Conservation (phyloP, 2,113 vertebrate species). For the Propithecus coquereli region DNA sequence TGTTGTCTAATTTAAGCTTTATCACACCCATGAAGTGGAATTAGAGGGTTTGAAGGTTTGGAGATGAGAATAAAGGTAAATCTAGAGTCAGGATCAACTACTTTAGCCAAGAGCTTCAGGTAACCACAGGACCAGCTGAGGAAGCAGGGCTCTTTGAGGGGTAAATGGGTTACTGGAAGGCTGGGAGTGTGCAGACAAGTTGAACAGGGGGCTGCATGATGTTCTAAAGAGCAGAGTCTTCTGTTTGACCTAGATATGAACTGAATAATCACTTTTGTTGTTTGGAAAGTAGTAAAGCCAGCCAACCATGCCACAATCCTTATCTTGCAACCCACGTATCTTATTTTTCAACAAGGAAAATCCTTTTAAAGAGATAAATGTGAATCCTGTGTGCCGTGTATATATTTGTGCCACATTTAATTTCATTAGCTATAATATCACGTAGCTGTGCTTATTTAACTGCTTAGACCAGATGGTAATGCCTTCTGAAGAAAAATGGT, state of each 20-base stretch:
- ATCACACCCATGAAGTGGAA: neutral
- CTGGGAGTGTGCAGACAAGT: too few species aligned
- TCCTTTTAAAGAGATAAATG: constrained; percentile 22
- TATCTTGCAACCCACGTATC: neutral
- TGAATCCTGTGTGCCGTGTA: neutral
- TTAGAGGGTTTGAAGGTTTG: neutral
- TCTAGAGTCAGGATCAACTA: neutral
- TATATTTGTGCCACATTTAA: constrained; percentile 51
- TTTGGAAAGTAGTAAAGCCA: neutral
- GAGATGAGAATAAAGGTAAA: neutral
- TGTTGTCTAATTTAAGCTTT: neutral
- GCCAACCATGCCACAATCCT: neutral
- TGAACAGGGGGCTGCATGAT: neutral
- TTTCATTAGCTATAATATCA: constrained; percentile 51
- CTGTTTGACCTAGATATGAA: neutral
- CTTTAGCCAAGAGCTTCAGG: neutral
- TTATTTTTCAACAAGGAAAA: constrained; percentile 29
- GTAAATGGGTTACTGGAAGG: too few species aligned
- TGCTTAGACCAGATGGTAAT: constrained; percentile 64
- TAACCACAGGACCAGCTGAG: neutral
- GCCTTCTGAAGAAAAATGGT: constrained; percentile 77
- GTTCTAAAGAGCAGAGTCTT: neutral
- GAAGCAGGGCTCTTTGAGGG: neutral
- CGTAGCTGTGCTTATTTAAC: constrained; percentile 45
- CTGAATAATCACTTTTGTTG: neutral